A percentile compares a stretch with the other conserved stretches of the same genome.
Conservation (phyloP, 1,140 invertebrate species). For the Macrobrachium rosenbergii region DNA sequence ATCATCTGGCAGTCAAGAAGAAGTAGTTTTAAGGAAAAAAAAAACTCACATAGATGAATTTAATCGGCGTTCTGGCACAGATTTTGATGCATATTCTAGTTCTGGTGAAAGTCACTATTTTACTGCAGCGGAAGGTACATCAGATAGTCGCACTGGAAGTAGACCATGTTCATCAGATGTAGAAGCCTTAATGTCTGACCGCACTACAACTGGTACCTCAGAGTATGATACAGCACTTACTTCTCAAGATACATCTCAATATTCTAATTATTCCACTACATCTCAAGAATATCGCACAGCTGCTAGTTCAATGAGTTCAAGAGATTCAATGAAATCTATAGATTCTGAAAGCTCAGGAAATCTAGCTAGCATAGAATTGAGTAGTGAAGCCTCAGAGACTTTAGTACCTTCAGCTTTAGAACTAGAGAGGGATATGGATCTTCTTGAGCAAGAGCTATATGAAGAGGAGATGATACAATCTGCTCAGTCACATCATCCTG, state of each 20-base stretch:
- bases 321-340: slow-evolving; percentile 89
- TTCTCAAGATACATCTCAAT: slow-evolving; percentile 81
- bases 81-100: slow-evolving; percentile 82
- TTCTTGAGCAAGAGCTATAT: slow-evolving; percentile 70
- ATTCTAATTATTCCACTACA: slow-evolving; percentile 74
- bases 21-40: slow-evolving; percentile 52
- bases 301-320: slow-evolving; percentile 84
- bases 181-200: slow-evolving; percentile 76
- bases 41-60: slow-evolving; percentile 65
- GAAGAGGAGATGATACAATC: slow-evolving; percentile 67
- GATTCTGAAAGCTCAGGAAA: slow-evolving; percentile 91
- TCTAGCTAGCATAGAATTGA: slow-evolving; percentile 86
- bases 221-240: slow-evolving; percentile 91
- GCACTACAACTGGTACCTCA: slow-evolving; percentile 74
- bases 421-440: slow-evolving; percentile 73
- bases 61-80: slow-evolving; percentile 68
- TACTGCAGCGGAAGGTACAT: slow-evolving; percentile 86
- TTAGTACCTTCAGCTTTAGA: slow-evolving; percentile 82
- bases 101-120: slow-evolving; percentile 92
- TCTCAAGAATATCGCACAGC: slow-evolving; percentile 90
- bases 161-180: slow-evolving; percentile 89
- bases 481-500: slow-evolving; percentile 34
- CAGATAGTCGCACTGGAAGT: slow-evolving; percentile 77
- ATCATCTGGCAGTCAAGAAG: slow-evolving; percentile 33
- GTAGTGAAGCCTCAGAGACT: slow-evolving; percentile 90